Percentiles rank a stretch among this genome's conserved stretches.
Evolutionary conservation across 2,797 vertebrate genomes (phyloP).

Genomic region (Ibycter americanus): DNA sequence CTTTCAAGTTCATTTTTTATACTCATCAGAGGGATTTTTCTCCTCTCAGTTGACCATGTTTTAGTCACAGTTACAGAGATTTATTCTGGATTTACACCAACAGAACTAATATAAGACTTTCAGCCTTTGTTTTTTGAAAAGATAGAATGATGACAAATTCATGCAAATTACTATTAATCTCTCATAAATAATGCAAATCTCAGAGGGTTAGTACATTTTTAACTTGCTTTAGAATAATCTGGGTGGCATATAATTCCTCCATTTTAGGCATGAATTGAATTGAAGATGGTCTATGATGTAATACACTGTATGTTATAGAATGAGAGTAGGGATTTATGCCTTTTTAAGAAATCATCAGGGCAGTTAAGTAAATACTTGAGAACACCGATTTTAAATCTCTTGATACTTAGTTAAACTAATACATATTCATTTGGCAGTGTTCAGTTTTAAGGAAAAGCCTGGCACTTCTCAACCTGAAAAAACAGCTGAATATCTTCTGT

Average conservation of each 20-base stretch:
- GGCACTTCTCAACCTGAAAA: neutral
- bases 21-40: neutral
- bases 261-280: neutral
- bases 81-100: neutral
- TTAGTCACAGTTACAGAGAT: neutral
- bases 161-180: neutral
- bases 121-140: neutral
- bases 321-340: neutral
- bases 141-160: neutral
- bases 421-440: neutral
- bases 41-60: neutral
- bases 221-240: conserved; percentile 1
- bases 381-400: neutral
- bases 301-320: neutral
- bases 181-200: conserved; percentile 22
- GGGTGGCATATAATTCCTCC: neutral
- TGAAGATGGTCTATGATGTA: neutral
- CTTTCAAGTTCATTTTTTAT: neutral
- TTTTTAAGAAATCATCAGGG: neutral
- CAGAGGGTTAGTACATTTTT: neutral
- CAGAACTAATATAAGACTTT: neutral
- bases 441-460: neutral
- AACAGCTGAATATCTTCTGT: neutral
- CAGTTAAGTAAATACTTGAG: neutral
- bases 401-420: conserved; percentile 7